Percentiles rank a stretch among this genome's conserved stretches.
phyloP scores from a whole-genome alignment of 2,888 invertebrate genomes.

The Enoplolaimus lenunculus region DNA sequence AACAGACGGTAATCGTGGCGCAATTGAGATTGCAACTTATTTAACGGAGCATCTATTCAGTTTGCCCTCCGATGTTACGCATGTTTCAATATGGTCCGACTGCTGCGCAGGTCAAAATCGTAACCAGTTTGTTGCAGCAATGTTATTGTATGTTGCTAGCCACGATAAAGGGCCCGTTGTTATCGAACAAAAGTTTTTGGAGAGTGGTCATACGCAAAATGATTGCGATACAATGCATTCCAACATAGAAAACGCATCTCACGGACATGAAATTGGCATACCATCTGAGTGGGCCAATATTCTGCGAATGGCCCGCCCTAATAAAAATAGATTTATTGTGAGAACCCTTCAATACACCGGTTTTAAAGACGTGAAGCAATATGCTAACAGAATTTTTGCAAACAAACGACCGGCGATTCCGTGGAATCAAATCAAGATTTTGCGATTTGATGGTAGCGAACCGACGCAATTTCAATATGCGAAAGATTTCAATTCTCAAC shows the following conservation, averaged over 20 bases:
- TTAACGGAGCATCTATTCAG: no score
- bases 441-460: not conserved
- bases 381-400: not conserved
- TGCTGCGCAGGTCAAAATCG: conserved; percentile 4
- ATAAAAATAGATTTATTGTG: not conserved
- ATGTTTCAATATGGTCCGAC: no score
- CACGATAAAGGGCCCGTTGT: not conserved
- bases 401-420: not conserved
- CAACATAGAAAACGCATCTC: not conserved
- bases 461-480: not conserved
- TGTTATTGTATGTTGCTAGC: not conserved
- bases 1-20: no score
- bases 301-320: not conserved
- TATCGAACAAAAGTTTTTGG: conserved; percentile 18
- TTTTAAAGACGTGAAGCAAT: not conserved
- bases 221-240: conserved; percentile 2
- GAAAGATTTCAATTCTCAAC: not conserved
- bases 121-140: conserved; percentile 9
- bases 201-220: conserved; percentile 18
- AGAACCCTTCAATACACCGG: not conserved
- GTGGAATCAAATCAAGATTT: not conserved
- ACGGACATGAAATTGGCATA: not conserved
- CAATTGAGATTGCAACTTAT: no score
- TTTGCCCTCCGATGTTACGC: no score
- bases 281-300: not conserved